Evolutionary conservation across 2,888 invertebrate species (phyloP), one percentile per base, ranked within the genome.

Genomic region (Plagodis pulveraria): DNA sequence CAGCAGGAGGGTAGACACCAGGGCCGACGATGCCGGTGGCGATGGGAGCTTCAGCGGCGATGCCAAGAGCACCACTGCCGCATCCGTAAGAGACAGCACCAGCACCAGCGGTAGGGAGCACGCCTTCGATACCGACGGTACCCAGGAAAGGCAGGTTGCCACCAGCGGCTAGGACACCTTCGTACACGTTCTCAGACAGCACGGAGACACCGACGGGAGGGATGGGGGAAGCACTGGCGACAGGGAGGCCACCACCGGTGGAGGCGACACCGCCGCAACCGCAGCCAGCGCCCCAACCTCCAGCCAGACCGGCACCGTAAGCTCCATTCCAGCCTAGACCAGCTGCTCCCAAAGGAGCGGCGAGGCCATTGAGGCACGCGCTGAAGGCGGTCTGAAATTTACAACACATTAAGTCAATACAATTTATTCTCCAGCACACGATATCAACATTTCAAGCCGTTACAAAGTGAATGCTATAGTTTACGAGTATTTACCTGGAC

Each of bases 101-200:
- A 11, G 68, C 61, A 7, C 78, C 80, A 61, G 56, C 70, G 12
- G 71, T 71, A 11, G 77, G 73, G 47, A 77, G 53, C 11, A 63
- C 56, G n/a, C 76, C 77, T 38, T 78, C 74, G 48, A 81, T 34
- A 50, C 44, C 72, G n/a, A 72, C 75, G 52, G 77, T 65, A 34
- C 76, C 73, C 11, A 80, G 56, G 72, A 77, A 78, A 12, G 81
- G 81, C 65, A 80, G 65, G 58, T 74, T 71, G 32, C 80, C 80
- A 42, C 49, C 64, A 1, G 74, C 72, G 7, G 48, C 45, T 22
- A 80, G 43, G 10, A 54, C 10, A 0, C 79, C 80, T 22, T 72
- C 70, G 44, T 74, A 77, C 6, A 34, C 70, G 58, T 78, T 78
- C 55, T 83, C 81, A 6, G 81, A 80, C 5, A 67, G 50, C 0